Conservation (phyloP, 2,797 vertebrate species). For the Amphiprion clarkii region DNA sequence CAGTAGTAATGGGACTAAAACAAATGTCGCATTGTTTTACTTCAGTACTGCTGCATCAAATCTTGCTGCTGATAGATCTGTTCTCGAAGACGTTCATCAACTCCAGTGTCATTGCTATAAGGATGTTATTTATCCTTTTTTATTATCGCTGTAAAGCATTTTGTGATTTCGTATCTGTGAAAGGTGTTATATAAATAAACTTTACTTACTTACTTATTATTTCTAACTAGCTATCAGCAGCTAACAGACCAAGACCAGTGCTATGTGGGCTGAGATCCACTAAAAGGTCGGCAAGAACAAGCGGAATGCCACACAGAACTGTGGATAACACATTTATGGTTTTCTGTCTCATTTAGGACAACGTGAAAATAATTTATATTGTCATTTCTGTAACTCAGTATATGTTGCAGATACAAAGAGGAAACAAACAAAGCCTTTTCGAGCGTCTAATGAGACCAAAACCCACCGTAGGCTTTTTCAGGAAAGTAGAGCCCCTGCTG, state of each 20-base stretch:
- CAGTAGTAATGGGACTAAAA: not conserved
- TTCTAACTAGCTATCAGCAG: not conserved
- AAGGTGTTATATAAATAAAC: too few relatives aligned
- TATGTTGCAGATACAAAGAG: conserved; percentile 20
- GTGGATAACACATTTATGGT: not conserved
- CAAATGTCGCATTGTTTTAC: not conserved
- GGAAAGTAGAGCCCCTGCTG: conserved; percentile 11
- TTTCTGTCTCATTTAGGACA: conserved; percentile 10
- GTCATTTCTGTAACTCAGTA: not conserved
- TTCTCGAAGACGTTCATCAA: too few relatives aligned
- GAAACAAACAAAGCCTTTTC: conserved; percentile 9
- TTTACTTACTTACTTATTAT: too few relatives aligned
- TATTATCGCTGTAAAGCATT: too few relatives aligned
- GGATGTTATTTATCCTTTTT: too few relatives aligned
- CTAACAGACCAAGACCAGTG: not conserved
- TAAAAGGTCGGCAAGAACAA: conserved; percentile 6
- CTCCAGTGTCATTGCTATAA: too few relatives aligned
- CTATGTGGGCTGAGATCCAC: not conserved
- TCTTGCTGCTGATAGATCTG: too few relatives aligned
- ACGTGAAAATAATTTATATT: conserved; percentile 7
- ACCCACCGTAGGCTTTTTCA: not conserved
- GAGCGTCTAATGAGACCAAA: conserved; percentile 15
- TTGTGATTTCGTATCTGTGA: too few relatives aligned
- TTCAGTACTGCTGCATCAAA: too few relatives aligned
- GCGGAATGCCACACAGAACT: not conserved